Conservation (phyloP, 2,113 vertebrate species). For the Sinocyclocheilus grahami region DNA sequence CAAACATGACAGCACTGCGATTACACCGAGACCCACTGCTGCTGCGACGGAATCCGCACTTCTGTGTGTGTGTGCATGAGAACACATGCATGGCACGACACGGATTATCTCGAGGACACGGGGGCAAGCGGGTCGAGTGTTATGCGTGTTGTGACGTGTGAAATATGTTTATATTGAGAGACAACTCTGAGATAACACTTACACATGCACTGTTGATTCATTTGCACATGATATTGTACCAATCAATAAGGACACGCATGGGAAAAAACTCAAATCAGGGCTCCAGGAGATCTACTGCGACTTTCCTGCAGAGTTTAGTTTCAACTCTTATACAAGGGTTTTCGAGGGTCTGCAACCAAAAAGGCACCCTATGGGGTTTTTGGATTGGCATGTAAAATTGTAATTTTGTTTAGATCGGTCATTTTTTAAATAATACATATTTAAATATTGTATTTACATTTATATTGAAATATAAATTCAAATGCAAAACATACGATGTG, state of each 20-base stretch:
- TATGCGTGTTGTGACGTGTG: not conserved
- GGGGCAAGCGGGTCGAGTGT: not conserved
- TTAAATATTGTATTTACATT: not conserved
- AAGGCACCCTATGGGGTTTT: too few relatives aligned
- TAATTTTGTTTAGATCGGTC: not conserved
- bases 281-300: not conserved
- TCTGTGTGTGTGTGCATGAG: conserved; percentile 15
- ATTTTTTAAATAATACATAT: not conserved
- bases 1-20: conserved; percentile 43
- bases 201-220: not conserved
- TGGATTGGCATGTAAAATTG: not conserved
- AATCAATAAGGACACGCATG: conserved; percentile 21
- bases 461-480: too few relatives aligned
- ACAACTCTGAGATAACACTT: not conserved
- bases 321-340: not conserved
- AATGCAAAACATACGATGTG: too few relatives aligned
- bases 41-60: conserved; percentile 15
- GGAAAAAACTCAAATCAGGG: not conserved
- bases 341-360: not conserved
- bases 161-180: not conserved
- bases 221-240: conserved; percentile 10
- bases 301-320: not conserved
- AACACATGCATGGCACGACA: conserved; percentile 26
- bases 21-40: conserved; percentile 27
- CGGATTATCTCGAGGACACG: conserved; percentile 15